phyloP scores from a whole-genome alignment of 2,888 invertebrate genomes.

The Drepana falcataria region DNA sequence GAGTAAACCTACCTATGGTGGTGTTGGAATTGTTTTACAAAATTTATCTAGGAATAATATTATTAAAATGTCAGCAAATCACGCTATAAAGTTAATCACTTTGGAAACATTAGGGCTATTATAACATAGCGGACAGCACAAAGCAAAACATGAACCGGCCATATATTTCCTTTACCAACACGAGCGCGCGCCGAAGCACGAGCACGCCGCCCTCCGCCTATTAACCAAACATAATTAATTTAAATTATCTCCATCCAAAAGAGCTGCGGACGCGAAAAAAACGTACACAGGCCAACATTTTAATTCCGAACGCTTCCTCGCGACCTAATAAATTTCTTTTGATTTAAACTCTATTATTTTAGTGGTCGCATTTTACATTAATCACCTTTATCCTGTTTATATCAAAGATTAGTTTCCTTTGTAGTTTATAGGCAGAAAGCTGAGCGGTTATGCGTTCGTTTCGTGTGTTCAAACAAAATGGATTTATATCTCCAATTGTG shows the following conservation, averaged over 20 bases:
- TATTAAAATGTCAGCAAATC: neutral
- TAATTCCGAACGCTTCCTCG: constrained; percentile 44
- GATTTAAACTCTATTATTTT: constrained; percentile 56
- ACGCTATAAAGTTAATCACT: neutral
- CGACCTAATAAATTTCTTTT: constrained; percentile 40
- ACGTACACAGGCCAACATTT: constrained; percentile 37
- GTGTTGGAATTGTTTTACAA: too few relatives aligned
- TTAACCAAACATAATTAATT: constrained; percentile 73
- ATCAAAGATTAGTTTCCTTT: constrained; percentile 37
- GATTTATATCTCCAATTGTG: neutral
- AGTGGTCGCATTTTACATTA: constrained; percentile 34
- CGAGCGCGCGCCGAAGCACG: neutral
- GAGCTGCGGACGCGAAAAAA: constrained; percentile 25
- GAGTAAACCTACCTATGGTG: too few relatives aligned
- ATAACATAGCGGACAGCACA: neutral
- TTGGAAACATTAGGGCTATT: neutral
- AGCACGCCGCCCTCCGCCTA: constrained; percentile 34
- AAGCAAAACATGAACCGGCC: neutral
- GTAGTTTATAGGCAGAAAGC: constrained; percentile 21
- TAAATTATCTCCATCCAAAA: constrained; percentile 45
- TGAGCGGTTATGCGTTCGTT: neutral
- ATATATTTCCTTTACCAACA: neutral
- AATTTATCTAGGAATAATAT: neutral
- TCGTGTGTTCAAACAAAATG: neutral
- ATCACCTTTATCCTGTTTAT: constrained; percentile 33